Percentiles rank a stretch among this genome's conserved stretches.
Conservation (phyloP, 1,140 invertebrate species). For the Musca domestica region DNA sequence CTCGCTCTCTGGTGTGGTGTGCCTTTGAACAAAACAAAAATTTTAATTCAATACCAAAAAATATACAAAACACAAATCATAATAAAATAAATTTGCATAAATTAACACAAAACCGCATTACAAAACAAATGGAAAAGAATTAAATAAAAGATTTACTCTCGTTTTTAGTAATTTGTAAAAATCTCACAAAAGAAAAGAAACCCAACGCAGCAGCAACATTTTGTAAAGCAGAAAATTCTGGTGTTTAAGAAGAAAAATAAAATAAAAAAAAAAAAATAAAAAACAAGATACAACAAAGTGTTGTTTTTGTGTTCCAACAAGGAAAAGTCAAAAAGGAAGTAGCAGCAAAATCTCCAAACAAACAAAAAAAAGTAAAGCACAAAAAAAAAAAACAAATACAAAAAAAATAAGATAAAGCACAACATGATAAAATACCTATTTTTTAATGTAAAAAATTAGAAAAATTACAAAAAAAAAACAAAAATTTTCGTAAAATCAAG, state of each 20-base stretch:
- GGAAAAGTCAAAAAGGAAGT: background rate
- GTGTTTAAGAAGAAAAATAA: constrained; percentile 10
- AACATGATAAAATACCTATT: constrained; percentile 1
- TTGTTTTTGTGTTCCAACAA: constrained; percentile 9
- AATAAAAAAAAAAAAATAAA: constrained; percentile 12
- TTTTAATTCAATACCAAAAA: background rate
- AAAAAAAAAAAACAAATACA: too few relatives aligned
- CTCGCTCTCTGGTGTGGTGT: constrained; percentile 13
- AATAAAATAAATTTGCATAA: constrained; percentile 7
- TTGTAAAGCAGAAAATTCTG: constrained; percentile 5
- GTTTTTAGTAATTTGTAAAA: background rate
- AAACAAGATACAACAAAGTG: constrained; percentile 22
- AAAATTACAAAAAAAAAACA: constrained; percentile 11
- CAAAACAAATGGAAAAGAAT: background rate
- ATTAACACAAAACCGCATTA: background rate
- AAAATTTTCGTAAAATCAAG: background rate
- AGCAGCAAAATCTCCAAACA: background rate
- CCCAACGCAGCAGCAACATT: background rate
- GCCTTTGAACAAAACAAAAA: constrained; percentile 14
- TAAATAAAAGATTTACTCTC: background rate
- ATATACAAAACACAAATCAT: constrained; percentile 3
- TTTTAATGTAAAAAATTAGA: constrained; percentile 10
- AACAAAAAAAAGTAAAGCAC: background rate
- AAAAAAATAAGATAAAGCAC: background rate
- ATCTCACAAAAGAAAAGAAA: background rate